phyloP scores from a whole-genome alignment of 2,888 invertebrate species.

The Cephus spinipes region DNA sequence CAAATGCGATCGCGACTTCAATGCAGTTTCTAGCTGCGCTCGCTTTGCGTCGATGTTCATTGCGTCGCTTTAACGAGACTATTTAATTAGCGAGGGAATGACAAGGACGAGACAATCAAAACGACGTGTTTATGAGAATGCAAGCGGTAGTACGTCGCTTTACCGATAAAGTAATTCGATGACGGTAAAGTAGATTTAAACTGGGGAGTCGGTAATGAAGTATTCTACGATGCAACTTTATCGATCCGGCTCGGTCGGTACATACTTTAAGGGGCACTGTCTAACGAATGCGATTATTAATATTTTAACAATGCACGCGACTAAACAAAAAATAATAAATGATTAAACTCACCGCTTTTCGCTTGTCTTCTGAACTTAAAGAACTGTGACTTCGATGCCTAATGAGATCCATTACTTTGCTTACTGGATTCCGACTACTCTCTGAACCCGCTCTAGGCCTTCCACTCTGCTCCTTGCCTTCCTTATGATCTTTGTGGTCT shows the following conservation, averaged over 20 bases:
- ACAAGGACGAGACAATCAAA: neutral
- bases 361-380: constrained; percentile 77
- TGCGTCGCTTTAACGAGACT: neutral
- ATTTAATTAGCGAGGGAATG: neutral
- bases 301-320: neutral
- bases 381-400: constrained; percentile 81
- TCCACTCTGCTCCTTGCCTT: constrained; percentile 41
- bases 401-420: constrained; percentile 93
- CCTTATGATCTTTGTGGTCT: constrained; percentile 45
- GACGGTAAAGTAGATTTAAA: neutral
- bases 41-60: neutral
- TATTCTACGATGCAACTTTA: neutral
- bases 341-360: constrained; percentile 74
- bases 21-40: neutral
- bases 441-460: constrained; percentile 68
- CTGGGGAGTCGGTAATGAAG: neutral
- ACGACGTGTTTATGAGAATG: neutral
- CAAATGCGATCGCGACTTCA: neutral
- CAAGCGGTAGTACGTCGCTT: neutral
- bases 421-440: constrained; percentile 80
- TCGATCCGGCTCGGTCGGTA: neutral
- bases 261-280: neutral
- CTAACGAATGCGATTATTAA: neutral
- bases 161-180: neutral
- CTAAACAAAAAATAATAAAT: neutral